Base-by-base conservation (phyloP, 2,797 vertebrate species). In the Anniella stebbinsi region DNA sequence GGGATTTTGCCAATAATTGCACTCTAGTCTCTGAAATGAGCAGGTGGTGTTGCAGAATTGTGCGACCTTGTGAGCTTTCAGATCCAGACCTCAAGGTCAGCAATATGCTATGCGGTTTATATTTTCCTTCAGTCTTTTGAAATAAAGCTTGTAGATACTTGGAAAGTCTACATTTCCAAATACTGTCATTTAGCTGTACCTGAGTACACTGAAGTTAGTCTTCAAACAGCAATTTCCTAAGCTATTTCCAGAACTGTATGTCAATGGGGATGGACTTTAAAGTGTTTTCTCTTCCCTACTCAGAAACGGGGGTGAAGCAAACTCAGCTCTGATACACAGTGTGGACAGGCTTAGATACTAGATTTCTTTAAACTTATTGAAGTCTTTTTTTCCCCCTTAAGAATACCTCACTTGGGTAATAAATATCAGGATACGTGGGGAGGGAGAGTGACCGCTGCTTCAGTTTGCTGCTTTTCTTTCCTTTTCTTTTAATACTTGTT, bases 321-420 rank as follows among this genome's bases (percentile, higher is more conserved):
- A 87, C 91, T 92, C 91, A 92, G 94, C 86, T 93, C 92, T 89
- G 94, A 95, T 93, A 89, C 1, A 0, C 91, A 93, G 89, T 70
- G 78, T 92, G 93, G 88, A 88, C 89, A 91, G 95, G 92, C 92
- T 93, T 92, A 90, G 93, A 94, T 60, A 89, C 54, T 41, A 87
- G 23, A 76, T 87, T 94, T 5, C 88, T 94, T 51, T 84, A 70
- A 89, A 45, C 36, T 25, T 75, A 76, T 36, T 66, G 51, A 66
- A 84, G 57, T 15, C 15, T 84, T 45, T 2, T 88, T 95, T 66
- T 87, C 57, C 80, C 87, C 57, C 80, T 92, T 94, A 93, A 95
- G 96, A 97, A 98, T 98, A 97, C 97, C 97, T 98, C 97, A 97
- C 96, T 97, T 97, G 96, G 97, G 95, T 96, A 96, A 96, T 95